Percentiles rank a stretch among this genome's conserved stretches.
Conservation (phyloP, 2,113 vertebrate species). For the Chaetorhynchus papuensis region DNA sequence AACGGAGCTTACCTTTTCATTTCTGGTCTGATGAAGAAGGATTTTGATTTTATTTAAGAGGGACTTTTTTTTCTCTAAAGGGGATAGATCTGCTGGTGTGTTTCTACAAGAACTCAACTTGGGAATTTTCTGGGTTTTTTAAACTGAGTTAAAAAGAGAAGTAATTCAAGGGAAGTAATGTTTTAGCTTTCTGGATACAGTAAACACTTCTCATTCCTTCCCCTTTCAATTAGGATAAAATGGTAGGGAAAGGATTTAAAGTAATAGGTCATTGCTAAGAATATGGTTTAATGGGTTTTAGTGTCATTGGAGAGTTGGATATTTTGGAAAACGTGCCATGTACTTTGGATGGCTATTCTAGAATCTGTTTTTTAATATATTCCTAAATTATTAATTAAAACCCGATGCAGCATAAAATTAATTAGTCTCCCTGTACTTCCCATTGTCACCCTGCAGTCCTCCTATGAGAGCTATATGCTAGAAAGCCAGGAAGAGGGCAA, state of each 20-base stretch:
- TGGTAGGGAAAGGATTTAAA: neutral
- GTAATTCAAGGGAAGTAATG: neutral
- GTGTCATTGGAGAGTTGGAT: neutral
- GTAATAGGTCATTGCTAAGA: neutral
- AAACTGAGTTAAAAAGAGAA: too few relatives aligned
- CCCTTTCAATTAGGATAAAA: neutral
- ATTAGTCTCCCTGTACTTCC: neutral
- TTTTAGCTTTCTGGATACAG: neutral
- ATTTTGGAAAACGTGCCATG: neutral
- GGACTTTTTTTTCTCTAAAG: neutral
- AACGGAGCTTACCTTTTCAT: neutral
- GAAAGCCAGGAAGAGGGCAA: neutral
- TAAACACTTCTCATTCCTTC: neutral
- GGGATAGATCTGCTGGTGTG: neutral
- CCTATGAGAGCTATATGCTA: neutral
- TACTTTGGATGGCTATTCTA: neutral
- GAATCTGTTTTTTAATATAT: neutral
- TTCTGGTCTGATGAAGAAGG: neutral
- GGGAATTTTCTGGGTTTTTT: neutral
- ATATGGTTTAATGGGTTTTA: neutral
- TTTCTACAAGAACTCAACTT: neutral
- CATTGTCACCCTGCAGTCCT: neutral
- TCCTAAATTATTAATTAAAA: slow-evolving; percentile 1
- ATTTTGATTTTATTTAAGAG: neutral
- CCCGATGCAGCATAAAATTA: neutral